These are phyloP conservation scores for Bombyx mori DNA, from an alignment of 1,140 invertebrate species.

Conservation along the genomic window DNA sequence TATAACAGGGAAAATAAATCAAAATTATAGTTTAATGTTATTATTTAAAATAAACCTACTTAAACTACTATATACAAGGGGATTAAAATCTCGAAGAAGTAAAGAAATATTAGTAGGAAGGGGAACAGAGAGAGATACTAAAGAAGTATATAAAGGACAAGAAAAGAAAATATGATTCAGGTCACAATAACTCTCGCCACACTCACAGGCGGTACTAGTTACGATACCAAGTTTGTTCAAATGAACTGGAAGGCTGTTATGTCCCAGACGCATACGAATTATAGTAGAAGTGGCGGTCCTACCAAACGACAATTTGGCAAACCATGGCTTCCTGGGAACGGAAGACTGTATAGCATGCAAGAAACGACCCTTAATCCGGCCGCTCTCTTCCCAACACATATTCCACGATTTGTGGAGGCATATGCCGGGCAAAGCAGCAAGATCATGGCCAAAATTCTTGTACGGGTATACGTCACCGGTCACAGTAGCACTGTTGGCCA, in stretches of 20 bases:
- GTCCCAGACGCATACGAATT: conserved; percentile 1
- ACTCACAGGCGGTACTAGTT: no score
- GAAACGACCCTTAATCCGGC: conserved; percentile 1
- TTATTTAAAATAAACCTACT: no score
- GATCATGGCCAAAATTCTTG: background rate
- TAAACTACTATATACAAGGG: no score
- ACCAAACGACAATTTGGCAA: conserved; percentile 1
- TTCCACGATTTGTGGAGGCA: background rate
- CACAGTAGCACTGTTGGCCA: background rate
- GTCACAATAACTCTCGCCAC: no score
- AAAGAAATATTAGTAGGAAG: no score
- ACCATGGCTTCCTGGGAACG: conserved; percentile 2
- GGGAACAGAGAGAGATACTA: no score
- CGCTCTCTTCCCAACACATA: background rate
- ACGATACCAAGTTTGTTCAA: no score
- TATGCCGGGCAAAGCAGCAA: conserved; percentile 1
- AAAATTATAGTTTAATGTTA: no score
- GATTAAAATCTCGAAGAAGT: no score
- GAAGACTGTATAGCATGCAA: background rate
- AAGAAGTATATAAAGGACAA: no score
- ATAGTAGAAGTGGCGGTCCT: background rate
- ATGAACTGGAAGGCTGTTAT: background rate
- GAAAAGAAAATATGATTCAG: no score
- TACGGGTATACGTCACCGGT: background rate
- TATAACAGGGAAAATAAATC: no score